Percentiles rank a stretch among this genome's conserved stretches.
These are phyloP conservation scores for Sinotaia quadrata DNA, from an alignment of 2,888 invertebrate genomes.

Conservation along the genomic window DNA sequence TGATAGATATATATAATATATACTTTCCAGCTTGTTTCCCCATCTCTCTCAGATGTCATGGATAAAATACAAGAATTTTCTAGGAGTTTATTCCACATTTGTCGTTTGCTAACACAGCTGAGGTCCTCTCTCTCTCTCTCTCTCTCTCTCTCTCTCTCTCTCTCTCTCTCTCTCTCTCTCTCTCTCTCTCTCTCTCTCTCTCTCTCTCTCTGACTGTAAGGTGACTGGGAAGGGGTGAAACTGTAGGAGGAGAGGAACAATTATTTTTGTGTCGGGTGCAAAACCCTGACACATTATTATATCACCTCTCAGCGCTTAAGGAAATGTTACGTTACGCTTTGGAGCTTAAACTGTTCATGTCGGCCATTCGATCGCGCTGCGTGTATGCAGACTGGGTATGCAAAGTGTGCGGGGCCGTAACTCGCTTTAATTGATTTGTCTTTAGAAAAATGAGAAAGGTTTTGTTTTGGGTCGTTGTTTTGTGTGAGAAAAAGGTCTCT, in stretches of 20 bases:
- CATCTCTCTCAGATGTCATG: no score
- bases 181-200: slow-evolving; percentile 16
- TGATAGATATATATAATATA: no score
- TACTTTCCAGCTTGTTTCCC: no score
- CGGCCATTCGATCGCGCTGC: background rate
- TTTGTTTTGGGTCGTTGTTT: background rate
- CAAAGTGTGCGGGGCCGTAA: background rate
- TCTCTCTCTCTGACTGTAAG: background rate
- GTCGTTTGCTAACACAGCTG: background rate
- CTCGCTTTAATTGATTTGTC: background rate
- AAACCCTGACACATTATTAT: slow-evolving; percentile 6
- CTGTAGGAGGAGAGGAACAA: no score
- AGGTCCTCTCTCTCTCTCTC: background rate
- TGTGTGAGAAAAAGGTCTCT: no score
- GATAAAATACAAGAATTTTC: no score
- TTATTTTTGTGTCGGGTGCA: no score
- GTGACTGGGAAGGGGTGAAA: background rate
- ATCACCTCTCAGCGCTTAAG: slow-evolving; percentile 1
- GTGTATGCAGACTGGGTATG: background rate
- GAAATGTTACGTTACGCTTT: slow-evolving; percentile 7
- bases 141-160: slow-evolving; percentile 1
- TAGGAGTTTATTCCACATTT: no score
- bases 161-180: slow-evolving; percentile 15
- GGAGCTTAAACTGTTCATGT: background rate
- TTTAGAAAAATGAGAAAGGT: background rate